These are phyloP conservation scores for Dipodomys spectabilis DNA, from an alignment of 2,113 vertebrate species.

Conservation along the genomic window DNA sequence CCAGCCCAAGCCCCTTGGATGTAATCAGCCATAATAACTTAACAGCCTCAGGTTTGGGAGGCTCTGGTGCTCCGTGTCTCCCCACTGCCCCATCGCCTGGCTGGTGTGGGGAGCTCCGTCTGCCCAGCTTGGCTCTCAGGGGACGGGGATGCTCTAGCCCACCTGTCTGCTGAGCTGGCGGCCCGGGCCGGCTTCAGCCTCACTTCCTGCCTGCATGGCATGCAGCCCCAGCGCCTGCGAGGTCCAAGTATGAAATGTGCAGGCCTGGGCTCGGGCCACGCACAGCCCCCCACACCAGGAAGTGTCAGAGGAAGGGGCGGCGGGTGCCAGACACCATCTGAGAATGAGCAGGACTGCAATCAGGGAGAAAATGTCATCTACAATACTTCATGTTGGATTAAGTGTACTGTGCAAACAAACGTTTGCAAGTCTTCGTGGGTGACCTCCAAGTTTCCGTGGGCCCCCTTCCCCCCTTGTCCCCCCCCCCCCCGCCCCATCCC, in stretches of 20 bases:
- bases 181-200: fast-evolving
- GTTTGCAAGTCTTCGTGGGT: conserved; percentile 63
- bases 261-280: fast-evolving
- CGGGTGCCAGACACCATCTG: neutral
- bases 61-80: conserved; percentile 70
- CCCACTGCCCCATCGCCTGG: neutral
- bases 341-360: conserved; percentile 46
- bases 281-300: neutral
- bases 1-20: conserved; percentile 44
- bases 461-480: conserved; percentile 24
- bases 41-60: conserved; percentile 67
- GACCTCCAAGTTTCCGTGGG: conserved; percentile 75
- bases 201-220: neutral
- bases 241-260: neutral
- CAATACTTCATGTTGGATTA: conserved; percentile 80
- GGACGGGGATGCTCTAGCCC: neutral
- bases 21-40: conserved; percentile 69
- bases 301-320: conserved; percentile 22
- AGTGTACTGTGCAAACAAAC: conserved; percentile 73
- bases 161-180: neutral
- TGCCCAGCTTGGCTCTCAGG: neutral
- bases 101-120: neutral
- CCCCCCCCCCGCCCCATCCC: too few species aligned
- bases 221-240: neutral
- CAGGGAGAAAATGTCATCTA: conserved; percentile 9